Evolutionary conservation across 2,888 invertebrate genomes (phyloP).

Genomic region (Drosophila ezoana): DNA sequence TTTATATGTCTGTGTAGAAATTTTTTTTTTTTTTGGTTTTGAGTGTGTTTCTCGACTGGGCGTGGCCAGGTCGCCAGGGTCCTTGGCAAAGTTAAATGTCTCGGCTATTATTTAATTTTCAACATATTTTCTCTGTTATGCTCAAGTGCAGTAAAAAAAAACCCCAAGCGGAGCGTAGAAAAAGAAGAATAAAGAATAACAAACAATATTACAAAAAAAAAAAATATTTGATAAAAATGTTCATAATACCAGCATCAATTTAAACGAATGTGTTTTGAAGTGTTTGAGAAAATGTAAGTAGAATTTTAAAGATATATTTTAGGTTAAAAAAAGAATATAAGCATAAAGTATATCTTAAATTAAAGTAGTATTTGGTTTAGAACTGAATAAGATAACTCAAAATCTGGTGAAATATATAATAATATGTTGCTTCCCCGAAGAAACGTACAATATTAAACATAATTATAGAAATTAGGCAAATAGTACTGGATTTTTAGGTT

Average conservation of each 20-base stretch:
- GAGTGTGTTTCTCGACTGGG: slow-evolving; percentile 31
- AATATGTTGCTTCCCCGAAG: too few species aligned
- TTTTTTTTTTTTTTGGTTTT: slow-evolving; percentile 7
- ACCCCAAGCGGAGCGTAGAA: not conserved
- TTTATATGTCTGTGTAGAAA: not conserved
- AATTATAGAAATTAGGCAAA: too few species aligned
- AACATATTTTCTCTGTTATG: slow-evolving; percentile 8
- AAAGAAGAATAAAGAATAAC: not conserved
- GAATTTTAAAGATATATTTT: not conserved
- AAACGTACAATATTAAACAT: too few species aligned
- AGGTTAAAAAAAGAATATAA: too few species aligned
- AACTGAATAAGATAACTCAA: too few species aligned
- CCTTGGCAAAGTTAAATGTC: slow-evolving; percentile 23
- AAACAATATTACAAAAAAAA: not conserved
- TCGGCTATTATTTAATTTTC: slow-evolving; percentile 24
- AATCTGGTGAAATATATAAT: too few species aligned
- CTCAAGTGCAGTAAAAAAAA: slow-evolving; percentile 11
- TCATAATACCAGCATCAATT: not conserved
- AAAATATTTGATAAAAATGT: not conserved
- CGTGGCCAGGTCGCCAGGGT: slow-evolving; percentile 46
- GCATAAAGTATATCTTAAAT: too few species aligned
- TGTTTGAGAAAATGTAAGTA: slow-evolving; percentile 19
- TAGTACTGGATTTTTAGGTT: too few species aligned
- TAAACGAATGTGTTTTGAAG: not conserved
- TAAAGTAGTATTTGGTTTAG: too few species aligned